Conservation (phyloP, 2,797 vertebrate genomes). For the Lophius americanus region DNA sequence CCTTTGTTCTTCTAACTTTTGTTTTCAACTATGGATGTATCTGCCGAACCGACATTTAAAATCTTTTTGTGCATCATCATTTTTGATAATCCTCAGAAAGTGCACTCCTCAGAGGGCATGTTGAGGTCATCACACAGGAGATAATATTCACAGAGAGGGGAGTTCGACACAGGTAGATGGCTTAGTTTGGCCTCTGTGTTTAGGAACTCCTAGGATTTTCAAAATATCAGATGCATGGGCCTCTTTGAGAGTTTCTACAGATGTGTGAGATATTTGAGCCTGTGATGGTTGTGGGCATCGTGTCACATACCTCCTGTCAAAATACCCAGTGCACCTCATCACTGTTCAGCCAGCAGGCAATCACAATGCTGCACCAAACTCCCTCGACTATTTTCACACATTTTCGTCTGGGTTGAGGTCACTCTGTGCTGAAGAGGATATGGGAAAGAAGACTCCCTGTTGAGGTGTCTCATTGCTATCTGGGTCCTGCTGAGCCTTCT, state of each 20-base stretch:
- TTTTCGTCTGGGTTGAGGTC: conserved; percentile 50
- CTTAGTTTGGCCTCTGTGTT: conserved; percentile 44
- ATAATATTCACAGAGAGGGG: conserved; percentile 16
- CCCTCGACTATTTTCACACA: conserved; percentile 60
- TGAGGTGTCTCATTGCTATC: conserved; percentile 18
- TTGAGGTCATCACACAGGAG: conserved; percentile 26
- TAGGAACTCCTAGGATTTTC: conserved; percentile 36
- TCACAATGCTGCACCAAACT: conserved; percentile 38
- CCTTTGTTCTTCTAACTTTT: conserved; percentile 18
- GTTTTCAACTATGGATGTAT: conserved; percentile 27
- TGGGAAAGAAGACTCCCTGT: conserved; percentile 21
- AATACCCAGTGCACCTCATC: conserved; percentile 48
- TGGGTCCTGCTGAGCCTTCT: conserved; percentile 16
- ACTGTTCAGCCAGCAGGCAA: conserved; percentile 51
- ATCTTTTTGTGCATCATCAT: conserved; percentile 18
- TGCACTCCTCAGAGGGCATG: not conserved
- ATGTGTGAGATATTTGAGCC: conserved; percentile 68
- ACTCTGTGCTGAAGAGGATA: not conserved
- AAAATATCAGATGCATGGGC: conserved; percentile 37
- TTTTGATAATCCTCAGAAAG: conserved; percentile 33
- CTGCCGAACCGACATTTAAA: conserved; percentile 13
- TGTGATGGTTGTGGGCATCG: conserved; percentile 50
- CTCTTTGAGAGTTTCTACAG: conserved; percentile 66
- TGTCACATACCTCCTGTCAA: conserved; percentile 68
- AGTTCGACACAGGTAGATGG: conserved; percentile 26